phyloP scores from a whole-genome alignment of 1,140 invertebrate species.

The Neotoxoptera formosana region DNA sequence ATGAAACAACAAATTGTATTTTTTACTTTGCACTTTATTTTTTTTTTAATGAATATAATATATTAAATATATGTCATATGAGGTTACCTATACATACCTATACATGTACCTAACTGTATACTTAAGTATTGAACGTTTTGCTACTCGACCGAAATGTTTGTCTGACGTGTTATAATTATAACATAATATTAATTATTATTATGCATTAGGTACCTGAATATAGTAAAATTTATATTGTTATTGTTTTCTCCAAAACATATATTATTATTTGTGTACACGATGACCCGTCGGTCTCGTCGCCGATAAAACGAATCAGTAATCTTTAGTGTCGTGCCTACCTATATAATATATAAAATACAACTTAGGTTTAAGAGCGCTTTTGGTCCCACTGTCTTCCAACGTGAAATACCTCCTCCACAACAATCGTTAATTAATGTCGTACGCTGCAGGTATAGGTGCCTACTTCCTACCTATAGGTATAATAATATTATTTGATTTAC shows the following conservation, averaged over 20 bases:
- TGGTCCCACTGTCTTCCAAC: slow-evolving; percentile 37
- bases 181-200: background rate
- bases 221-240: background rate
- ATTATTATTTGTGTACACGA: background rate
- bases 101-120: background rate
- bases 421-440: background rate
- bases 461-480: background rate
- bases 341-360: background rate
- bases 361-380: slow-evolving; percentile 21
- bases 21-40: slow-evolving; percentile 43
- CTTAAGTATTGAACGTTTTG: background rate
- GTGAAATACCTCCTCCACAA: background rate
- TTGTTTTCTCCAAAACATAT: background rate
- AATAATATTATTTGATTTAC: background rate
- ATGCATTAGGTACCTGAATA: background rate
- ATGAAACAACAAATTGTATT: slow-evolving; percentile 25
- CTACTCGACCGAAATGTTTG: background rate
- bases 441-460: background rate
- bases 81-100: background rate
- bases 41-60: slow-evolving; percentile 24
- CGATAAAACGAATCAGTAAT: background rate
- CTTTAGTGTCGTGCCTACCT: background rate
- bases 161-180: slow-evolving; percentile 21
- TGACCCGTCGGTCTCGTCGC: background rate
- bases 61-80: background rate